Percentiles rank a stretch among this genome's conserved stretches.
Evolutionary conservation across 2,797 vertebrate genomes (phyloP).

Genomic region (Cetoscarus ocellatus): DNA sequence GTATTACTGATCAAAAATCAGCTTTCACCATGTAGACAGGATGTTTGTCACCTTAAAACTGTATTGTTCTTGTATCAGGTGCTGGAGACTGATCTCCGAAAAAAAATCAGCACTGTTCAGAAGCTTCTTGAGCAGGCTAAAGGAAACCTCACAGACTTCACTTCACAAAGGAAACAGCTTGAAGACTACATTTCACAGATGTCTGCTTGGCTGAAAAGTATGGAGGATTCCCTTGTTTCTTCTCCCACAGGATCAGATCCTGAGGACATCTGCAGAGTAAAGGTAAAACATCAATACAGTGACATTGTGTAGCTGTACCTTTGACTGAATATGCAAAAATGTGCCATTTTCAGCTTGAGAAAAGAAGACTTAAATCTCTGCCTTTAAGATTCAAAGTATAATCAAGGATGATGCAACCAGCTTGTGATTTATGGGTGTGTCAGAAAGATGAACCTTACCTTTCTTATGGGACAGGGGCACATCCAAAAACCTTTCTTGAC

Average conservation of each 20-base stretch:
- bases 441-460: background rate
- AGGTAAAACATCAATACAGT: constrained; percentile 78
- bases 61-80: constrained; percentile 79
- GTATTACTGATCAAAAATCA: background rate
- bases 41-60: background rate
- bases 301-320: background rate
- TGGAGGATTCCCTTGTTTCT: constrained; percentile 87
- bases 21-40: background rate
- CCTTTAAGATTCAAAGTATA: background rate
- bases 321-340: background rate
- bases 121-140: constrained; percentile 89
- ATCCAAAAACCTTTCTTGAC: too few relatives aligned
- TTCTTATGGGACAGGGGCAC: too few relatives aligned
- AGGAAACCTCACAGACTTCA: constrained; percentile 91
- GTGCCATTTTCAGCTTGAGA: background rate
- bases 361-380: background rate
- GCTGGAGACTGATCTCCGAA: constrained; percentile 91
- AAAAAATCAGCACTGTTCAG: constrained; percentile 89
- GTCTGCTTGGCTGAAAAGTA: constrained; percentile 87
- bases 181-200: constrained; percentile 89
- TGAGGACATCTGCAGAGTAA: constrained; percentile 92
- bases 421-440: background rate
- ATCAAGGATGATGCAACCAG: too few relatives aligned
- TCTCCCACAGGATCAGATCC: constrained; percentile 84
- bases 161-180: constrained; percentile 88